phyloP scores from a whole-genome alignment of 2,888 invertebrate genomes.

The Cryptus armator region DNA sequence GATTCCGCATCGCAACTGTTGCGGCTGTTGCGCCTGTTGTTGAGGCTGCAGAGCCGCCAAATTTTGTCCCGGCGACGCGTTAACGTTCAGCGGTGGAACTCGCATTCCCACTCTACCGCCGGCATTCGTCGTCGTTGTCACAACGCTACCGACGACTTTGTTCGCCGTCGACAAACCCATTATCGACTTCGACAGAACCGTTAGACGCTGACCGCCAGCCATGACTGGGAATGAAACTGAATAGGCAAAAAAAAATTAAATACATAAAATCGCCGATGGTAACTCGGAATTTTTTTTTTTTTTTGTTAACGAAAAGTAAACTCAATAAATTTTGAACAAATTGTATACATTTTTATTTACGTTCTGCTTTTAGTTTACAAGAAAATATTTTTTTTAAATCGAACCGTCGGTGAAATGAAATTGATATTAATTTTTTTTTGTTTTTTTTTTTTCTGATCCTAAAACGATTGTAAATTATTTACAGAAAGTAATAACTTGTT shows the following conservation, averaged over 20 bases:
- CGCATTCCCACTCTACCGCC: conserved; percentile 82
- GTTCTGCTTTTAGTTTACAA: too few relatives aligned
- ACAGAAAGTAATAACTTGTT: too few relatives aligned
- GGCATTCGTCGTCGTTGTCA: conserved; percentile 77
- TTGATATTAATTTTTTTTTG: too few relatives aligned
- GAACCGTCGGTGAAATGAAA: too few relatives aligned
- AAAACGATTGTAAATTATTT: too few relatives aligned
- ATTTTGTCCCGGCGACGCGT: conserved; percentile 76
- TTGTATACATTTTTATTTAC: too few relatives aligned
- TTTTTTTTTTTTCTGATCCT: too few relatives aligned
- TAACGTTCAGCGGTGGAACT: conserved; percentile 84
- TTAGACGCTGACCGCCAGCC: conserved; percentile 87
- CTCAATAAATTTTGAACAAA: too few relatives aligned
- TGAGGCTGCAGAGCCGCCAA: conserved; percentile 71
- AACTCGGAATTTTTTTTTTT: background rate
- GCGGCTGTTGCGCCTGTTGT: conserved; percentile 65
- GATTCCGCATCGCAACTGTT: conserved; percentile 76
- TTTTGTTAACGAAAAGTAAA: background rate
- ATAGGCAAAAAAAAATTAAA: background rate
- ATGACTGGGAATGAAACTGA: conserved; percentile 84
- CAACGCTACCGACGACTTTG: conserved; percentile 80
- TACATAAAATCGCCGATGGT: too few relatives aligned
- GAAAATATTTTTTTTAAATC: too few relatives aligned
- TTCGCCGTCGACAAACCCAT: conserved; percentile 83
- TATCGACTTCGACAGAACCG: conserved; percentile 86